A percentile compares a stretch with the other conserved stretches of the same genome.
Conservation (phyloP, 2,888 invertebrate species). For the Tenthredo mesomela region DNA sequence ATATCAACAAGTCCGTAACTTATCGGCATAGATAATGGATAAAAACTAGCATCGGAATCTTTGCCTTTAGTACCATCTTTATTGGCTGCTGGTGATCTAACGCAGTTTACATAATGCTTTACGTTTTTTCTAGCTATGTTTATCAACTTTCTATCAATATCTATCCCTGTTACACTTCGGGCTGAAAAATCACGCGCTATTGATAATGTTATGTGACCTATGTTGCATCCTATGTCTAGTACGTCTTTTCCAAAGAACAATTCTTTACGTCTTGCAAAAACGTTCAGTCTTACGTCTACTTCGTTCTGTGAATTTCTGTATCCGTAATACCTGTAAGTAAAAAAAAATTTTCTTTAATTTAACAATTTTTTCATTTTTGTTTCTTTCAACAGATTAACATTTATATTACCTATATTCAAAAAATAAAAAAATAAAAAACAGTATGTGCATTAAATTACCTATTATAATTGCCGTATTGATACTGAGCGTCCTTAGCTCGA, state of each 20-base stretch:
- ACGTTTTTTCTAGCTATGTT: slow-evolving; percentile 87
- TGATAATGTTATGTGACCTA: slow-evolving; percentile 95
- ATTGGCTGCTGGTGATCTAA: slow-evolving; percentile 74
- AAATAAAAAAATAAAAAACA: too few species aligned
- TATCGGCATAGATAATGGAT: slow-evolving; percentile 94
- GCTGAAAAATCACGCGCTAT: slow-evolving; percentile 93
- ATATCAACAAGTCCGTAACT: slow-evolving; percentile 90
- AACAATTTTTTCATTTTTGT: too few species aligned
- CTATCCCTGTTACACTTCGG: slow-evolving; percentile 93
- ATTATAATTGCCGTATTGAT: slow-evolving; percentile 98
- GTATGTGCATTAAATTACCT: slow-evolving; percentile 78
- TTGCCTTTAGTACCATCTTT: slow-evolving; percentile 59
- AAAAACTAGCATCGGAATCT: slow-evolving; percentile 79
- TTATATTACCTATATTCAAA: too few species aligned
- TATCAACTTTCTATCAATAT: slow-evolving; percentile 95
- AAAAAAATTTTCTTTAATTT: too few species aligned
- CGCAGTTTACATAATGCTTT: slow-evolving; percentile 83
- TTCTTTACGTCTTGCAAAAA: slow-evolving; percentile 88
- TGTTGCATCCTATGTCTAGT: slow-evolving; percentile 98
- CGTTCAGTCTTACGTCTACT: slow-evolving; percentile 90
- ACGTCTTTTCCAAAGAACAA: slow-evolving; percentile 95
- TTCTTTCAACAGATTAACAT: too few species aligned
- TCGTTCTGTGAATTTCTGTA: slow-evolving; percentile 92
- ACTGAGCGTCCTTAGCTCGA: slow-evolving; percentile 88
- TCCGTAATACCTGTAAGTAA: slow-evolving; percentile 90